Percentiles rank a stretch among this genome's conserved stretches.
Conservation (phyloP, 2,797 vertebrate genomes). For the Tachyglossus aculeatus region DNA sequence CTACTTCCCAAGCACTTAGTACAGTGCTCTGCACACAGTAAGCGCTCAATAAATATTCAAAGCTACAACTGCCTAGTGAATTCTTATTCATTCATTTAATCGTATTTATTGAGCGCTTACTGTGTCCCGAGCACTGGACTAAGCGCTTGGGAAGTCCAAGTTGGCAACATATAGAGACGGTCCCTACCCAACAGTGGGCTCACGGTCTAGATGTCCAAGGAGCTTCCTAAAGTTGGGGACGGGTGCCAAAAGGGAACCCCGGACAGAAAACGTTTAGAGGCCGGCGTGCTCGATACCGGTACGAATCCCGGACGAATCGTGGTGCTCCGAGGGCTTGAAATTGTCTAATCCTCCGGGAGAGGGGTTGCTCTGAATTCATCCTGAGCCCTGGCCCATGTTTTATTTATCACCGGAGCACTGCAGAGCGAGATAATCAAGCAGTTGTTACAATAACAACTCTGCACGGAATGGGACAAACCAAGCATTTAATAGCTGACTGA, state of each 20-base stretch:
- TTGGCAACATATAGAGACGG: too few species aligned
- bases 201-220: too few species aligned
- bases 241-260: slow-evolving; percentile 7
- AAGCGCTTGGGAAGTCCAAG: too few species aligned
- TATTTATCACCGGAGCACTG: slow-evolving; percentile 34
- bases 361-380: slow-evolving; percentile 31
- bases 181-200: too few species aligned
- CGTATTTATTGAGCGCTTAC: too few species aligned
- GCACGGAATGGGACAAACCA: slow-evolving; percentile 27
- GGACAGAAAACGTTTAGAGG: slow-evolving; percentile 34
- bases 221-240: slow-evolving; percentile 3
- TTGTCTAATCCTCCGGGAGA: slow-evolving; percentile 15
- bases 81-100: too few species aligned
- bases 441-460: slow-evolving; percentile 30
- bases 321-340: slow-evolving; percentile 12
- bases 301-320: slow-evolving; percentile 11
- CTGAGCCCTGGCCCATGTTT: slow-evolving; percentile 25
- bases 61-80: too few species aligned
- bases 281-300: slow-evolving; percentile 24
- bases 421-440: slow-evolving; percentile 34
- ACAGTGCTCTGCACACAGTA: too few species aligned
- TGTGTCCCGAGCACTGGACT: too few species aligned
- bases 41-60: too few species aligned
- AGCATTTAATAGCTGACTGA: slow-evolving; percentile 1
- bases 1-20: too few species aligned